A percentile compares a stretch with the other conserved stretches of the same genome.
Evolutionary conservation across 2,113 vertebrate species (phyloP).

Genomic region (Dolichallabes microphthalmus): DNA sequence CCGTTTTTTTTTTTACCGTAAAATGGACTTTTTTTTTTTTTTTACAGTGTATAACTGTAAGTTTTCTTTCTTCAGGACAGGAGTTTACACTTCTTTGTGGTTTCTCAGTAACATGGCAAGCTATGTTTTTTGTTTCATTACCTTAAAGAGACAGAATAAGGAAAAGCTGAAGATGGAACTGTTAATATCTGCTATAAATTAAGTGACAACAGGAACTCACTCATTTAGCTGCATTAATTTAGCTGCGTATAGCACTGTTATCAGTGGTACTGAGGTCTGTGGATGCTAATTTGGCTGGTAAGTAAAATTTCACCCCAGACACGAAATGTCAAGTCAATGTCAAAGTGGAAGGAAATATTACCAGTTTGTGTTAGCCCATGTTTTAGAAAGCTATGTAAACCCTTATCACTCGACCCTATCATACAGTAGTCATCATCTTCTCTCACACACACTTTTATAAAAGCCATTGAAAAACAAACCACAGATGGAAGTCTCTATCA

Average conservation of each 20-base stretch:
- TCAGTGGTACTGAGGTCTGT: not conserved
- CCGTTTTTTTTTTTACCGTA: no score
- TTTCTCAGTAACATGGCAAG: not conserved
- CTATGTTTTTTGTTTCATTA: not conserved
- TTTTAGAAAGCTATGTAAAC: conserved; percentile 4
- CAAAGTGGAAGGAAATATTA: not conserved
- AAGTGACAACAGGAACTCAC: not conserved
- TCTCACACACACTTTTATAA: conserved; percentile 3
- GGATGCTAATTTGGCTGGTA: not conserved
- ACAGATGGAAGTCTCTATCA: conserved; percentile 45
- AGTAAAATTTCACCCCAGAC: not conserved
- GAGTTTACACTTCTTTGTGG: not conserved
- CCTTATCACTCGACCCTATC: conserved; percentile 5
- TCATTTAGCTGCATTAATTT: not conserved
- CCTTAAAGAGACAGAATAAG: not conserved
- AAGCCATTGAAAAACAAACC: conserved; percentile 40
- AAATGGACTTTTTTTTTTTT: no score
- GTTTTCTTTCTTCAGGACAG: not conserved
- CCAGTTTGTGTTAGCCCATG: not conserved
- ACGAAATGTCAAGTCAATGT: not conserved
- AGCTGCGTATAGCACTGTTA: not conserved
- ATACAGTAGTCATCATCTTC: conserved; percentile 29
- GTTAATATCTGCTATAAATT: not conserved
- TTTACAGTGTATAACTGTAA: no score
- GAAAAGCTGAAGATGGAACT: not conserved